Evolutionary conservation across 2,113 vertebrate species (phyloP).

Genomic region (Panthera leo): DNA sequence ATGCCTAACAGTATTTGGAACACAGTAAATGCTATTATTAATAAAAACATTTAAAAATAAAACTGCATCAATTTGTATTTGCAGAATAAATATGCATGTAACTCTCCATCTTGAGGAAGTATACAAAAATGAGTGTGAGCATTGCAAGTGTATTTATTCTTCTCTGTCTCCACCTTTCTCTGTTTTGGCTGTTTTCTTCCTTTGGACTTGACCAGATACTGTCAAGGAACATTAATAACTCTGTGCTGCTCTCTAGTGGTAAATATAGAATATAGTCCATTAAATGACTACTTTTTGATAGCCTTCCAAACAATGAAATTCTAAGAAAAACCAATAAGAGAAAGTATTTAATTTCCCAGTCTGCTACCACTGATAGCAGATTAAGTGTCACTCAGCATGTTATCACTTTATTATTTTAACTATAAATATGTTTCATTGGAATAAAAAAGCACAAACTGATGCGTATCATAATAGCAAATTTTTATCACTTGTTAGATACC

Average conservation of each 20-base stretch:
- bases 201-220: background rate
- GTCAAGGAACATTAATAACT: slow-evolving; percentile 56
- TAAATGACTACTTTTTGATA: slow-evolving; percentile 24
- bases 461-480: slow-evolving; percentile 17
- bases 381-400: background rate
- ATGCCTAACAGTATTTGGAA: background rate
- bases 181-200: slow-evolving; percentile 23
- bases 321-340: slow-evolving; percentile 3
- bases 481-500: background rate
- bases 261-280: background rate
- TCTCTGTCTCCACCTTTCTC: background rate
- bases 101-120: background rate
- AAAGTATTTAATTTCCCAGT: background rate
- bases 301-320: background rate
- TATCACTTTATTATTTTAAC: background rate
- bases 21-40: background rate
- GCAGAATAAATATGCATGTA: background rate
- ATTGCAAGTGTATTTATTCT: background rate
- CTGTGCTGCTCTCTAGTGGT: slow-evolving; percentile 75
- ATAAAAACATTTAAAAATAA: background rate
- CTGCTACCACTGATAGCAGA: background rate
- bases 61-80: background rate
- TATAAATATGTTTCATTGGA: slow-evolving; percentile 20
- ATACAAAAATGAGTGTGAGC: slow-evolving; percentile 28
- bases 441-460: slow-evolving; percentile 24